Evolutionary conservation across 2,888 invertebrate genomes (phyloP), one percentile per base, ranked within the genome.

Genomic region (Dermolepida albohirtum): DNA sequence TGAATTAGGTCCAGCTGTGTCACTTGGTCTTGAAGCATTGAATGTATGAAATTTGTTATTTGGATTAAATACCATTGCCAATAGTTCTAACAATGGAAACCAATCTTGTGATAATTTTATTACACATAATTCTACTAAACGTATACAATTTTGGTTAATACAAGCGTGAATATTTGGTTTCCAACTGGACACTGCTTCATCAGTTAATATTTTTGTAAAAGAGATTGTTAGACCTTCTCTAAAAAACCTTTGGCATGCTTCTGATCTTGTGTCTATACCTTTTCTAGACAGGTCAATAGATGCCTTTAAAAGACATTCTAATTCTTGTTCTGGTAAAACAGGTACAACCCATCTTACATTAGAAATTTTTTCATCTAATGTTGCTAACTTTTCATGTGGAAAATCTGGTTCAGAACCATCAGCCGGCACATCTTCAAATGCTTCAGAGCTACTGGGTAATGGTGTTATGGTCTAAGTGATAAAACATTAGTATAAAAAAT

Each of bases 171-270:
- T 98, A 84, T 97, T 97, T 79, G 91, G 90, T 85, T 97, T 98
- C 98, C 98, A 98, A 79, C 96, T 96, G 79, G 94, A 94, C 62
- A 98, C 97, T 64, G 98, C 97, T 84, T 98, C 98, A 84, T 98
- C 98, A 14, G 97, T 97, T 79, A 98, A 88, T 80, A 98, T 96
- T 86, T 97, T 97, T 57, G 95, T 95, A 84, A 98, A 98, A 63
- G 97, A 97, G 74, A 94, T 90, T 71, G 96, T 95, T 75, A 98
- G 87, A 62, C 96, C 96, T 82, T 97, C 97, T 77, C 94, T 90
- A 86, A 96, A 97, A 86, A 98, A 98, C 76, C 95, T 89, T 82
- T 97, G 96, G 84, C 97, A 98, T 64, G 92, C 89, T 84, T 93
- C 92, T 81, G 95, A 93, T 80, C 92, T 90, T 71, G 91, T 89